Evolutionary conservation across 1,140 invertebrate genomes (phyloP).

Genomic region (Gryon sp.): DNA sequence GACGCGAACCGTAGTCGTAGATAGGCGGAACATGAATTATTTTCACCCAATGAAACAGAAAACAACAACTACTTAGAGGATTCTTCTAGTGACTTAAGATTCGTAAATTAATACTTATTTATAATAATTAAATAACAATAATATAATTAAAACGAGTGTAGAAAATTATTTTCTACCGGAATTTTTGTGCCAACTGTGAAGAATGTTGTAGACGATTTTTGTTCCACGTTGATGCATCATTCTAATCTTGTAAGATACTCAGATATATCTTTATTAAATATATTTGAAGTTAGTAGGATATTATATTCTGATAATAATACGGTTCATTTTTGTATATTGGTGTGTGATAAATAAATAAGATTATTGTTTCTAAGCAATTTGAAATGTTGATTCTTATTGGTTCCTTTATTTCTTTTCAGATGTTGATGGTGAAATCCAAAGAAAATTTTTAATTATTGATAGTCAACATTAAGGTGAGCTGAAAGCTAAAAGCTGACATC

Average conservation of each 20-base stretch:
- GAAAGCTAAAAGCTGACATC: too few species aligned
- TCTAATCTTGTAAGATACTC: constrained; percentile 80
- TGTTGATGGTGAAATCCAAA: too few species aligned
- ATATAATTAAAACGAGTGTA: constrained; percentile 71
- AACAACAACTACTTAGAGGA: constrained; percentile 75
- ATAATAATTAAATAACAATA: constrained; percentile 71
- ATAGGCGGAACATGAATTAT: constrained; percentile 69
- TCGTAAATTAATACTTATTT: constrained; percentile 77
- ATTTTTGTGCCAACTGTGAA: constrained; percentile 80
- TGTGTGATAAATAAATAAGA: constrained; percentile 81
- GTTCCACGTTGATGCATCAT: constrained; percentile 76
- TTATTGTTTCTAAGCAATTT: constrained; percentile 79
- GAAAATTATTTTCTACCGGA: constrained; percentile 78
- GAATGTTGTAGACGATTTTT: constrained; percentile 78
- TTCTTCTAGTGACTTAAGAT: constrained; percentile 72
- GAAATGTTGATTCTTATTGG: neutral
- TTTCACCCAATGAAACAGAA: constrained; percentile 74
- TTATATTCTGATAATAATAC: constrained; percentile 80
- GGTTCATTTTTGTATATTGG: constrained; percentile 81
- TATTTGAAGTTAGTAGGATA: constrained; percentile 79
- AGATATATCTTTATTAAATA: constrained; percentile 79
- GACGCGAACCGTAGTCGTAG: constrained; percentile 36
- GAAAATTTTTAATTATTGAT: too few species aligned
- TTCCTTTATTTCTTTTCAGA: too few species aligned
- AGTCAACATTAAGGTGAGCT: too few species aligned